phyloP scores from a whole-genome alignment of 2,888 invertebrate species.

The Chloroclysta siterata region DNA sequence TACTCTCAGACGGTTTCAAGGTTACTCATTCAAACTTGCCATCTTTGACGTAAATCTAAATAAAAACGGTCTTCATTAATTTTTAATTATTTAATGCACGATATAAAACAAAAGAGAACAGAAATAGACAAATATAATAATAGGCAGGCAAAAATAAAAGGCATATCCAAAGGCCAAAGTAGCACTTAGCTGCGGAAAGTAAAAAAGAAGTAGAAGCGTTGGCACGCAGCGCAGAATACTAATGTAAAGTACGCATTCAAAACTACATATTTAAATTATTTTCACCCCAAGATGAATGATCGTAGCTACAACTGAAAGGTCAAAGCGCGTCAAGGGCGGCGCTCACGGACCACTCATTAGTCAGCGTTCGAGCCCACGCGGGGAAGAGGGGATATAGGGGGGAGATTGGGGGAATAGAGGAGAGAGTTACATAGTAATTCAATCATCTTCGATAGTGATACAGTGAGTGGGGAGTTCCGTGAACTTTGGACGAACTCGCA shows the following conservation, averaged over 20 bases:
- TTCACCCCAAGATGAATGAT: neutral
- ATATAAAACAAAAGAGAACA: too few relatives aligned
- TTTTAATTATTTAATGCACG: too few relatives aligned
- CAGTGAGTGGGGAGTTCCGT: constrained; percentile 13
- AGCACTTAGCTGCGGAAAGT: too few relatives aligned
- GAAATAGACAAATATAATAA: too few relatives aligned
- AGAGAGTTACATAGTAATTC: constrained; percentile 18
- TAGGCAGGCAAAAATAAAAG: too few relatives aligned
- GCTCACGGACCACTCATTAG: constrained; percentile 16
- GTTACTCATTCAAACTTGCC: too few relatives aligned
- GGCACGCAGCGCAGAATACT: too few relatives aligned
- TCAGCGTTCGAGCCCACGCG: neutral
- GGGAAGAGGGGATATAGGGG: neutral
- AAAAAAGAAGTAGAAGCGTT: too few relatives aligned
- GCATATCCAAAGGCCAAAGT: too few relatives aligned
- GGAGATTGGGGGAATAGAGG: neutral
- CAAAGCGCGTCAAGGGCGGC: constrained; percentile 17
- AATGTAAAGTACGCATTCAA: neutral
- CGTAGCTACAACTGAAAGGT: constrained; percentile 7
- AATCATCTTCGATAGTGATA: constrained; percentile 19
- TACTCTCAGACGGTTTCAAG: too few relatives aligned
- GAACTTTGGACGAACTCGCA: neutral
- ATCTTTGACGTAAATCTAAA: too few relatives aligned
- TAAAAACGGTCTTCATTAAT: too few relatives aligned
- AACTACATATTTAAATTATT: neutral